Conservation (phyloP, 2,888 invertebrate species). For the Diadromus collaris region DNA sequence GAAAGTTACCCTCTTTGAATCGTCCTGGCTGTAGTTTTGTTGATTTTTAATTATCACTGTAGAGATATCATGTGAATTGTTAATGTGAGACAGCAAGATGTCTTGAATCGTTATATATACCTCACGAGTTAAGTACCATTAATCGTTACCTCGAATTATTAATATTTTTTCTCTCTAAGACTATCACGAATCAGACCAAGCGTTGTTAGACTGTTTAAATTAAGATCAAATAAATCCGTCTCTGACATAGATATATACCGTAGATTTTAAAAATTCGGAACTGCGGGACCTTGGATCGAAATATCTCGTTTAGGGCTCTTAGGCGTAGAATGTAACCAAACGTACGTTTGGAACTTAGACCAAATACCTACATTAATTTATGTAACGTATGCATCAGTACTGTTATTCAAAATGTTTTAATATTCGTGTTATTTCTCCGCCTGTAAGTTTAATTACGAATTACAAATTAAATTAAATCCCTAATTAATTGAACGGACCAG, state of each 20-base stretch:
- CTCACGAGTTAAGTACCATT: conserved; percentile 4
- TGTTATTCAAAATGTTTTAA: conserved; percentile 47
- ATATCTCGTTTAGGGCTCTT: conserved; percentile 49
- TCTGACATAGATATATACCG: conserved; percentile 32
- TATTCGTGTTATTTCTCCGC: conserved; percentile 19
- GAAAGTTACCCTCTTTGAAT: neutral
- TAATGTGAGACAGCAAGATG: neutral
- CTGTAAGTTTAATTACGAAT: conserved; percentile 10
- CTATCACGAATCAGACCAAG: conserved; percentile 48
- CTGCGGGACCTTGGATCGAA: conserved; percentile 63
- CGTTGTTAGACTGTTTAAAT: conserved; percentile 54
- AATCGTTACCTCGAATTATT: conserved; percentile 12
- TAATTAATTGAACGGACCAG: conserved; percentile 54
- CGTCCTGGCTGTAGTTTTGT: conserved; percentile 7
- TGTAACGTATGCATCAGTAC: conserved; percentile 46
- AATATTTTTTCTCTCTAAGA: conserved; percentile 5
- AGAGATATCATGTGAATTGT: neutral
- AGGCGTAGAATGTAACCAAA: conserved; percentile 42
- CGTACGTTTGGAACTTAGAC: conserved; percentile 50
- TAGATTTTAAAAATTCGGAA: conserved; percentile 40
- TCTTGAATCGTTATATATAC: neutral
- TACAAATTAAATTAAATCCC: conserved; percentile 29
- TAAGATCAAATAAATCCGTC: conserved; percentile 51
- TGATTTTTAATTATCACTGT: neutral
- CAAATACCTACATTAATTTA: conserved; percentile 44